Conservation (phyloP, 2,888 invertebrate genomes). For the Eledone cirrhosa region DNA sequence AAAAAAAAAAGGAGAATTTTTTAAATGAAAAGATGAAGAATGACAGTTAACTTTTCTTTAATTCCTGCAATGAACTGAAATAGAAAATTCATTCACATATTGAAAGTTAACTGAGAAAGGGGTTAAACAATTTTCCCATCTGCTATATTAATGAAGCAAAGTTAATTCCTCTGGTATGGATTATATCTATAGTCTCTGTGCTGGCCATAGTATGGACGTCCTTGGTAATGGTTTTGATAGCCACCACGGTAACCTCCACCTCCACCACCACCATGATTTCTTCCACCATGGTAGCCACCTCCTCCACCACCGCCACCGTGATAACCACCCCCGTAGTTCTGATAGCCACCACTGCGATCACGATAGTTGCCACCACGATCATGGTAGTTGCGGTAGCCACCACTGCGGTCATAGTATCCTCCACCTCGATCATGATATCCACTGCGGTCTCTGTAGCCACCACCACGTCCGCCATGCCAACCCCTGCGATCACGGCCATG, state of each 20-base stretch:
- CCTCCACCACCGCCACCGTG: not conserved
- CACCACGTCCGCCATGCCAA: conserved; percentile 16
- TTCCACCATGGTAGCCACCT: not conserved
- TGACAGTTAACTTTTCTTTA: too few species aligned
- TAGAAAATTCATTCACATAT: too few species aligned
- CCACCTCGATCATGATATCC: conserved; percentile 30
- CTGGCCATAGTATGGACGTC: not conserved
- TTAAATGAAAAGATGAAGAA: too few species aligned
- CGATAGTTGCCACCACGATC: conserved; percentile 30
- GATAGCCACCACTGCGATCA: conserved; percentile 18
- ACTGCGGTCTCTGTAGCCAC: conserved; percentile 28
- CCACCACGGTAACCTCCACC: not conserved
- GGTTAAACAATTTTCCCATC: too few species aligned
- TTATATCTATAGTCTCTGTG: not conserved
- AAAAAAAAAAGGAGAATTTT: too few species aligned
- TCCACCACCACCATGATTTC: not conserved
- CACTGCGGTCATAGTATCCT: not conserved
- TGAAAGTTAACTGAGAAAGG: too few species aligned
- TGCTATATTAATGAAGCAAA: not conserved
- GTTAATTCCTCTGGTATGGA: not conserved
- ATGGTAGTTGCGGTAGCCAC: conserved; percentile 25
- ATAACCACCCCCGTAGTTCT: conserved; percentile 24
- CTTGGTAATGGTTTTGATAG: not conserved
- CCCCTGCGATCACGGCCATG: not conserved
- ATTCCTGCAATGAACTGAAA: too few species aligned